phyloP scores from a whole-genome alignment of 2,113 vertebrate genomes.

The Rhodinocichla rosea region DNA sequence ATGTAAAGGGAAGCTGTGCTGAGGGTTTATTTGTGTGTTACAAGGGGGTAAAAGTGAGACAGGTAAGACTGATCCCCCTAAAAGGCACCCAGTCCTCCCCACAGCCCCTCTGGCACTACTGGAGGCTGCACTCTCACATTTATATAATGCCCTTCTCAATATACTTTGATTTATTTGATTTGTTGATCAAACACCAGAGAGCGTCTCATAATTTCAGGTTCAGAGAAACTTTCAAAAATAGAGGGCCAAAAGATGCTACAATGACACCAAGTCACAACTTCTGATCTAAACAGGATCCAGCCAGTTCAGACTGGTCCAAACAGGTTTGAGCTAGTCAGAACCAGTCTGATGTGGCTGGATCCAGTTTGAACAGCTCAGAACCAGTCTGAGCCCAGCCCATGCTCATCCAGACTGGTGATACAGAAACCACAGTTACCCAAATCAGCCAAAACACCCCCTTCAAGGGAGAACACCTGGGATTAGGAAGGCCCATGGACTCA shows the following conservation, averaged over 20 bases:
- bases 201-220: background rate
- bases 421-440: background rate
- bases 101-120: background rate
- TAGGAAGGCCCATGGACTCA: background rate
- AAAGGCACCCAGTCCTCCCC: background rate
- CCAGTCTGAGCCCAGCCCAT: rapidly evolving
- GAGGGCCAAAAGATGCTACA: background rate
- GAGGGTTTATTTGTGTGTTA: constrained; percentile 8
- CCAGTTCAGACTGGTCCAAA: background rate
- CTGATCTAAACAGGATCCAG: background rate
- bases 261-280: background rate
- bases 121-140: background rate
- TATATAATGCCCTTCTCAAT: background rate
- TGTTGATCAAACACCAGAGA: background rate
- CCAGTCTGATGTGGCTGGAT: rapidly evolving
- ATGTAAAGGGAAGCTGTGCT: background rate
- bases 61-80: background rate
- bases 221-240: background rate
- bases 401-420: background rate
- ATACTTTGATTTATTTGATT: background rate
- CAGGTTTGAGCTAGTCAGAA: background rate
- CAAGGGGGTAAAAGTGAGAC: background rate
- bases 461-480: background rate
- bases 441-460: background rate
- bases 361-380: background rate